Evolutionary conservation across 1,140 invertebrate genomes (phyloP).

Genomic region (Aculops lycopersici): DNA sequence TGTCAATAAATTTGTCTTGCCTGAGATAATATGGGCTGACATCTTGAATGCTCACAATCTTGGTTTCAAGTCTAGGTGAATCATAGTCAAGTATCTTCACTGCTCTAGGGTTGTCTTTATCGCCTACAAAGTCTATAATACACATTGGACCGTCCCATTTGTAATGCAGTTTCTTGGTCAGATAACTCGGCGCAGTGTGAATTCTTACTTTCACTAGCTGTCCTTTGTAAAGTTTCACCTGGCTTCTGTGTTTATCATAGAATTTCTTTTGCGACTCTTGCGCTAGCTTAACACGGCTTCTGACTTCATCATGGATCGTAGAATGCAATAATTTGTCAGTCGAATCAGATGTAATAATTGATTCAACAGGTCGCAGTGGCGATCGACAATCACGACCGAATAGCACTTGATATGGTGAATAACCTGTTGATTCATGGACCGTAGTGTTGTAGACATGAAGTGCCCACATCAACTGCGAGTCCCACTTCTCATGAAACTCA

Average conservation of each 20-base stretch:
- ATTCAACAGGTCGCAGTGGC: not conserved
- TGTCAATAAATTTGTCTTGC: not conserved
- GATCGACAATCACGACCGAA: conserved; percentile 15
- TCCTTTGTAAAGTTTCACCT: too few species aligned
- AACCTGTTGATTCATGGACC: conserved; percentile 15
- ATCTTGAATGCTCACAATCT: not conserved
- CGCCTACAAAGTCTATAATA: not conserved
- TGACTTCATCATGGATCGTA: too few species aligned
- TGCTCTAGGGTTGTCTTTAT: not conserved
- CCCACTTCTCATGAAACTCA: conserved; percentile 16
- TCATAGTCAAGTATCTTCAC: not conserved
- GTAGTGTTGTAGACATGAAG: conserved; percentile 18
- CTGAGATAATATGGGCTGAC: too few species aligned
- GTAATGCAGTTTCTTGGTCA: not conserved
- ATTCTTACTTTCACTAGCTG: not conserved
- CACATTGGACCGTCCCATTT: not conserved
- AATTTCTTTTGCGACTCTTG: too few species aligned
- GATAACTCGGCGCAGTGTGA: not conserved
- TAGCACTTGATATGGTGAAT: conserved; percentile 16
- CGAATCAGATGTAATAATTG: too few species aligned
- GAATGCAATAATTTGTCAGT: too few species aligned
- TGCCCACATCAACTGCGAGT: conserved; percentile 15
- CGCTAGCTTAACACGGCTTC: too few species aligned
- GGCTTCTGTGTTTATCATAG: too few species aligned
- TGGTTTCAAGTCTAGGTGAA: not conserved